Percentiles rank a stretch among this genome's conserved stretches.
Evolutionary conservation across 2,888 invertebrate genomes (phyloP).

Genomic region (Zygogramma bicolorata): DNA sequence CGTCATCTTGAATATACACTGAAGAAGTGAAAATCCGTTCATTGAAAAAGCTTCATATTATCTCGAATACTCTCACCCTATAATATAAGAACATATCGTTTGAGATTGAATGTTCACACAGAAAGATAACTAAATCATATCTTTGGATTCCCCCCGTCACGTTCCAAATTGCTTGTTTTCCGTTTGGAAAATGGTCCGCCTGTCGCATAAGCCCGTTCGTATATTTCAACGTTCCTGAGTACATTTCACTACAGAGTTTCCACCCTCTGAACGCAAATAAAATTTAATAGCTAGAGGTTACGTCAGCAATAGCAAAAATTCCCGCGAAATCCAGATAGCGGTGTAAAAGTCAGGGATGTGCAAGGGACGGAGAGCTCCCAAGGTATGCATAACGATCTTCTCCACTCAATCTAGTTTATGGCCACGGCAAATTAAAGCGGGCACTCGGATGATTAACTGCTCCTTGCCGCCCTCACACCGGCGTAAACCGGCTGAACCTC

Average conservation of each 20-base stretch:
- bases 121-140: background rate
- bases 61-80: too few species aligned
- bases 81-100: too few species aligned
- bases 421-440: slow-evolving; percentile 62
- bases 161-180: background rate
- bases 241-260: slow-evolving; percentile 5
- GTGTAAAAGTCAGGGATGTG: slow-evolving; percentile 36
- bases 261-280: slow-evolving; percentile 10
- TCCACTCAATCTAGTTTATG: slow-evolving; percentile 64
- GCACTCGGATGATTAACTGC: slow-evolving; percentile 61
- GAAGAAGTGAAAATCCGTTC: too few species aligned
- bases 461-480: slow-evolving; percentile 44
- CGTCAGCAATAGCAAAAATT: slow-evolving; percentile 22
- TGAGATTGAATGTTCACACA: background rate
- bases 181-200: background rate
- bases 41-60: too few species aligned
- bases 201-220: background rate
- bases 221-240: background rate
- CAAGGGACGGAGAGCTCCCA: slow-evolving; percentile 55
- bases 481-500: slow-evolving; percentile 39
- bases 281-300: slow-evolving; percentile 19
- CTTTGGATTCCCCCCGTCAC: background rate
- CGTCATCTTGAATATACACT: too few species aligned
- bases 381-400: slow-evolving; percentile 61
- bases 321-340: slow-evolving; percentile 13